phyloP scores from a whole-genome alignment of 2,888 invertebrate species.

The Hipparchia sbordonii region DNA sequence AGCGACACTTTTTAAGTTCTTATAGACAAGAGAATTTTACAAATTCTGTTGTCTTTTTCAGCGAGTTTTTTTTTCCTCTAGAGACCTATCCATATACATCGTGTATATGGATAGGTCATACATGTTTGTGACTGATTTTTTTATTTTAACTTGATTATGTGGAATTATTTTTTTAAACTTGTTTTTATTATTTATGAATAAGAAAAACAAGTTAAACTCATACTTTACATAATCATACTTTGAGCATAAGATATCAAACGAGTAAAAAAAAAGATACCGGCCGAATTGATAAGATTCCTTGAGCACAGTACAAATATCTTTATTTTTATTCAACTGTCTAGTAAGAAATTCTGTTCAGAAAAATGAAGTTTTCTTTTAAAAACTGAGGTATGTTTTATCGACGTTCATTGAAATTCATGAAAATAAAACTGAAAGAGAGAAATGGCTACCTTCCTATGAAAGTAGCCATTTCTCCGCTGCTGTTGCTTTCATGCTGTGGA shows the following conservation, averaged over 20 bases:
- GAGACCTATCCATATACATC: too few species aligned
- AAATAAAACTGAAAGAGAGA: not conserved
- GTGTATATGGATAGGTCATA: too few species aligned
- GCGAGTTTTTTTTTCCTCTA: too few species aligned
- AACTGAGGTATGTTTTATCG: not conserved
- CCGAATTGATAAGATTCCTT: not conserved
- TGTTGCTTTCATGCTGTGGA: not conserved
- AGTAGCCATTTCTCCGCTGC: not conserved
- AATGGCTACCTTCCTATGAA: not conserved
- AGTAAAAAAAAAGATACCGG: too few species aligned
- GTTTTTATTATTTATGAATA: not conserved
- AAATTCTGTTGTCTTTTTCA: too few species aligned
- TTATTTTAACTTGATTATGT: not conserved
- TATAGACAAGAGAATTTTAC: too few species aligned
- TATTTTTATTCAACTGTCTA: not conserved
- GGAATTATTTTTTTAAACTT: not conserved
- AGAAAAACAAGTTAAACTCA: too few species aligned
- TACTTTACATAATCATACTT: too few species aligned
- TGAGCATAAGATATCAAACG: too few species aligned
- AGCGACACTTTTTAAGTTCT: too few species aligned
- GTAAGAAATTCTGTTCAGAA: not conserved
- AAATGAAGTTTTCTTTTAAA: too few species aligned
- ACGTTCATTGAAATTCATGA: not conserved
- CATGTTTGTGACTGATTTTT: not conserved
- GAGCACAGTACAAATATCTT: not conserved